Evolutionary conservation across 2,113 vertebrate genomes (phyloP).

Genomic region (Malurus elegans): DNA sequence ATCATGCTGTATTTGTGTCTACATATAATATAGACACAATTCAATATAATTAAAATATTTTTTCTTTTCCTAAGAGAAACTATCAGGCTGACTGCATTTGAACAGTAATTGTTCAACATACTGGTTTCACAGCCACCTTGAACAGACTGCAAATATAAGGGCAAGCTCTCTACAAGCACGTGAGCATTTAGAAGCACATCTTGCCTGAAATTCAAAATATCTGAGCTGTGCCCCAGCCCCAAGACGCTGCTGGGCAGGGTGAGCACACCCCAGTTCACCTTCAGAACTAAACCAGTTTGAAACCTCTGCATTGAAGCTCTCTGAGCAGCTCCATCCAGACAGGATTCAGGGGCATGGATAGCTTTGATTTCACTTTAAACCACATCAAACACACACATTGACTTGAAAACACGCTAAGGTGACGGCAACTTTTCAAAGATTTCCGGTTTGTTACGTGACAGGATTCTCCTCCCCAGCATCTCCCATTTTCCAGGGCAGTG

Average conservation of each 20-base stretch:
- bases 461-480: not conserved
- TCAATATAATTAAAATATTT: slow-evolving; percentile 16
- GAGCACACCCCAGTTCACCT: fast-evolving
- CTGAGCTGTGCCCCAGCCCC: not conserved
- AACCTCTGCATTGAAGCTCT: not conserved
- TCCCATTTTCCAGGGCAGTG: not conserved
- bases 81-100: not conserved
- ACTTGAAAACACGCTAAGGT: not conserved
- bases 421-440: not conserved
- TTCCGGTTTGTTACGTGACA: not conserved
- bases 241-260: not conserved
- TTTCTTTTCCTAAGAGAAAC: not conserved
- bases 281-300: not conserved
- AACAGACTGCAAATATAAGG: not conserved
- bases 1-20: slow-evolving; percentile 26
- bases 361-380: not conserved
- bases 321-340: not conserved
- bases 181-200: not conserved
- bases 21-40: too few relatives aligned
- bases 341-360: not conserved
- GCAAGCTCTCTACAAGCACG: not conserved
- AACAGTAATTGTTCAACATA: not conserved
- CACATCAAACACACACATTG: not conserved
- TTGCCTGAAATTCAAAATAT: not conserved
- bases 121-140: not conserved